These are phyloP conservation scores for Panurus biarmicus DNA, from an alignment of 2,113 vertebrate genomes.

Conservation along the genomic window DNA sequence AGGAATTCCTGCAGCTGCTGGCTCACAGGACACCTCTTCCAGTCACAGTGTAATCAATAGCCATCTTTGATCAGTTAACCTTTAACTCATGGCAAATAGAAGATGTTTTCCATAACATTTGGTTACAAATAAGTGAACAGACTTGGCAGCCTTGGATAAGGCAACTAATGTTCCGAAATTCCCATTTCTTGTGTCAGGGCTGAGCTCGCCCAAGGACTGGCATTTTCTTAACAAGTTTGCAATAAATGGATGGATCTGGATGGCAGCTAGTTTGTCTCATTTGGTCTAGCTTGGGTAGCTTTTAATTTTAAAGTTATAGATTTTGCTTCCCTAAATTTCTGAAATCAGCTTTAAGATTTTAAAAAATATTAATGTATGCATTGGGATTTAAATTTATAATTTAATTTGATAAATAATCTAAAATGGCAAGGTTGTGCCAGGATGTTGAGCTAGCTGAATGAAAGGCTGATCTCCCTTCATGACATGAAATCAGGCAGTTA, in stretches of 20 bases:
- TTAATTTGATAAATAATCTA: not conserved
- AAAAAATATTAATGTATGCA: not conserved
- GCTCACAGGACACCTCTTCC: not conserved
- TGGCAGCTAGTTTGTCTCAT: not conserved
- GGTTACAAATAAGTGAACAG: not conserved
- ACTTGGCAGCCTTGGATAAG: not conserved
- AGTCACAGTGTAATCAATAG: not conserved
- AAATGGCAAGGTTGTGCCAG: not conserved
- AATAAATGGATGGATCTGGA: not conserved
- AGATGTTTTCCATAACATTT: not conserved
- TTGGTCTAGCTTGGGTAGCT: not conserved
- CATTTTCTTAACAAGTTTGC: not conserved
- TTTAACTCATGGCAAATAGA: not conserved
- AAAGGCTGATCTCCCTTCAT: not conserved
- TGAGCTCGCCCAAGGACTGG: not conserved
- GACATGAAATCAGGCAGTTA: not conserved
- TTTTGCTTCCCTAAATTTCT: not conserved
- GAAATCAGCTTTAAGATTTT: not conserved
- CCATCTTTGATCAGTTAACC: not conserved
- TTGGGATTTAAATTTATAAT: not conserved
- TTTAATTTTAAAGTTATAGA: not conserved
- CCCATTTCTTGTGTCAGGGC: not conserved
- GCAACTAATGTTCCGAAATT: not conserved
- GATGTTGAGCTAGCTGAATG: not conserved
- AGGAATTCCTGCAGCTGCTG: not conserved